Base-by-base conservation (phyloP, 1,140 invertebrate species). In the Melipona quadrifasciata region DNA sequence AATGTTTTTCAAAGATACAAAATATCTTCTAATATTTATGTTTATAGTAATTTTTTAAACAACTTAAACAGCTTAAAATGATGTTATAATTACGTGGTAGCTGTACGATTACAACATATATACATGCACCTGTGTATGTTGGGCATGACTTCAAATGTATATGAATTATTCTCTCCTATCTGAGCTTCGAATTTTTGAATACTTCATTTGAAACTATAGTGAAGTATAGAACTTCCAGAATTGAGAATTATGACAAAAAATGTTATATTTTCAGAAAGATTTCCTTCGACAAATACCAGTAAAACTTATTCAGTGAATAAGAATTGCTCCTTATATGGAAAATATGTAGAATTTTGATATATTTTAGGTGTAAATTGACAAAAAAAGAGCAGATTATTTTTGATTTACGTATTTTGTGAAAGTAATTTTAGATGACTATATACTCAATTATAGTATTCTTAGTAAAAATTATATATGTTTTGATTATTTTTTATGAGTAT, bases 231-330 rank as follows among this genome's bases (percentile, higher is more conserved):
- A 75, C 64, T 64, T 85, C 64, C 65, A 82, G 39, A 82, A 85
- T 81, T 73, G 70, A 72, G 31, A 57, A 72, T 65, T 72, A 31
- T 31, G 47, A 73, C 57, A 74, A 68, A 71, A 79, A 80, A n/a
- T 72, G 61, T 79, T 80, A 80, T 84, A 84, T 74, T 84, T 84
- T 80, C 78, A 74, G 70, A 84, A 74, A 67, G 14, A 84, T 67
- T 79, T 73, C 61, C 61, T 70, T 77, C 64, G 27, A 2, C 1
- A 61, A 61, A 73, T 80, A 80, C 19, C 39, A 8, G 51, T 80
- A 27, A 72, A 72, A 51, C 39, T 51, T 71, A 71, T 61, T 76
- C 47, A 27, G 16, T 34, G 53, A 76, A 39, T 76, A 67, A 82
- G 51, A 76, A 34, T 55, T 31, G 1, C 19, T 12, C 53, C 4